These are phyloP conservation scores for Drosophila tristis DNA, from an alignment of 1,140 invertebrate genomes.

Conservation along the genomic window DNA sequence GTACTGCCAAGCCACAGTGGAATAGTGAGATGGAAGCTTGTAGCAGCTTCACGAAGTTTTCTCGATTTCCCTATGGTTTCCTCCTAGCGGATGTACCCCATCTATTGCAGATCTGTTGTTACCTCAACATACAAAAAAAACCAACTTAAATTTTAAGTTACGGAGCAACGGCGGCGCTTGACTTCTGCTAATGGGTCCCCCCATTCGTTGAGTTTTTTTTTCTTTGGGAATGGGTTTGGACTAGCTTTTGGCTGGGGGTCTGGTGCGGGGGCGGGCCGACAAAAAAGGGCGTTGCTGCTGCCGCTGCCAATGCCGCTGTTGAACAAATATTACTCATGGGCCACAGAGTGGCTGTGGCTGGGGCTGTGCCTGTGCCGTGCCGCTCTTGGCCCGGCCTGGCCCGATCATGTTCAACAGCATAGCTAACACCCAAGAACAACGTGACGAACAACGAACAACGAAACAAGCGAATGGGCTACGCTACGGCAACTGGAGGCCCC, in stretches of 20 bases:
- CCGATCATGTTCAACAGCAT: conserved; percentile 73
- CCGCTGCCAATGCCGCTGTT: conserved; percentile 39
- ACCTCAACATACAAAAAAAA: background rate
- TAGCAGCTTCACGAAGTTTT: no score
- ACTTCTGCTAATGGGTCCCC: conserved; percentile 37
- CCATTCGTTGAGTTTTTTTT: conserved; percentile 1
- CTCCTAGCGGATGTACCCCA: no score
- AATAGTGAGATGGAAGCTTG: no score
- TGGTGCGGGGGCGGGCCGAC: conserved; percentile 62
- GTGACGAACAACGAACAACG: conserved; percentile 59
- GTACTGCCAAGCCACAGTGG: no score
- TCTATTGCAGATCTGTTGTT: no score
- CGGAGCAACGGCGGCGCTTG: conserved; percentile 22
- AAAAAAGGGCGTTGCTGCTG: conserved; percentile 73
- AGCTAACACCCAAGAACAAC: conserved; percentile 76
- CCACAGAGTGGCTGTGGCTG: no score
- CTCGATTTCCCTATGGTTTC: no score
- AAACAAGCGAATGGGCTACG: conserved; percentile 7
- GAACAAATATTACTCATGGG: conserved; percentile 79
- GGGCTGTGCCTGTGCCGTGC: no score
- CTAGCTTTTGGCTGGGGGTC: background rate
- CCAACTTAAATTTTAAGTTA: background rate
- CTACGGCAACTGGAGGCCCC: conserved; percentile 40
- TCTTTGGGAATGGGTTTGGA: conserved; percentile 8
- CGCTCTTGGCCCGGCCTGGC: conserved; percentile 50